phyloP scores from a whole-genome alignment of 2,113 vertebrate species.

The Agelaius phoeniceus region DNA sequence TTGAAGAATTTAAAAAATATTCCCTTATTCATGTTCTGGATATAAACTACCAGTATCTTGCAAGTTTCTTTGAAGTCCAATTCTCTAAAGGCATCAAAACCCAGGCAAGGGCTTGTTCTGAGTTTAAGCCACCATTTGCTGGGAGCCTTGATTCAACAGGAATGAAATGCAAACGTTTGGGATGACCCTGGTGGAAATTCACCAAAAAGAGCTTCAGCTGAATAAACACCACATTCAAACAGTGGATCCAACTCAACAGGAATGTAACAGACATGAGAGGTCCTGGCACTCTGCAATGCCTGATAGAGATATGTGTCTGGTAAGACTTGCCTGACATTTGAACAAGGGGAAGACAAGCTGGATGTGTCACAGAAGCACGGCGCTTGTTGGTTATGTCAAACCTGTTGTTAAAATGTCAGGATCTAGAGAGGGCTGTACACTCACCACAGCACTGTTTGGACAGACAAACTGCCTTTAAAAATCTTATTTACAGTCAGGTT shows the following conservation, averaged over 20 bases:
- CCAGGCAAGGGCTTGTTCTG: background rate
- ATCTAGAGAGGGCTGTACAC: background rate
- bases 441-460: slow-evolving; percentile 3
- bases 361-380: background rate
- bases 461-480: slow-evolving; percentile 19
- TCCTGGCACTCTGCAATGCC: background rate
- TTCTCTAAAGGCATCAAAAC: background rate
- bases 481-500: background rate
- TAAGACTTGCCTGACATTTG: slow-evolving; percentile 52
- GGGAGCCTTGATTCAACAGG: background rate
- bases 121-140: background rate
- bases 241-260: background rate
- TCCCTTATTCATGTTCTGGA: background rate
- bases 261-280: background rate
- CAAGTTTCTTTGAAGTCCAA: background rate
- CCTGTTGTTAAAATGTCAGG: slow-evolving; percentile 39
- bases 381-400: slow-evolving; percentile 12
- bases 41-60: background rate
- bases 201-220: background rate
- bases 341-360: slow-evolving; percentile 30
- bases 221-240: background rate
- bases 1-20: background rate
- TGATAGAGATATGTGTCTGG: background rate
- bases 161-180: background rate
- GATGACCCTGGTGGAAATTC: background rate